Base-by-base conservation (phyloP, 2,797 vertebrate genomes). In the Amblyraja radiata region DNA sequence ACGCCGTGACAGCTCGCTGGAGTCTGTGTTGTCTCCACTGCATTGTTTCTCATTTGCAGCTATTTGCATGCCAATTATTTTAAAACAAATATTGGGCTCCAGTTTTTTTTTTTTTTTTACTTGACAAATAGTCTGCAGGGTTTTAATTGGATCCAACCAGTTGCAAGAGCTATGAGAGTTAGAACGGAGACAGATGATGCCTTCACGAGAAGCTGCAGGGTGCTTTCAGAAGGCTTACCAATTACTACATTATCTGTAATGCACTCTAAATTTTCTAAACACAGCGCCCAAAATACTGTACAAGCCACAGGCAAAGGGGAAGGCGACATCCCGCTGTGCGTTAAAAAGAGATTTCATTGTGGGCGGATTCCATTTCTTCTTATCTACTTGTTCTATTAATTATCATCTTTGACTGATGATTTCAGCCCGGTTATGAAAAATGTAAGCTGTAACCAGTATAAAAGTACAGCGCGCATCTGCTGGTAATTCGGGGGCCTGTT, bases 141-240 rank as follows among this genome's bases (percentile, higher is more conserved):
- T 96, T 95, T 96, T 97, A 97, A 97, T 97, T 97, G 97, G 97
- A 95, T 95, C 95, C 95, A 96, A 96, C 95, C 94, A 91, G 94
- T 95, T 94, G 95, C 95, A 96, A 92, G 96, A 96, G 97, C 96
- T 96, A 96, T 96, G 95, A 95, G 96, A 94, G 95, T 96, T 95
- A 95, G 95, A 95, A 96, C 81, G 93, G 94, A 96, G 96, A 97
- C 96, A 96, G 97, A 97, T 97, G 96, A 96, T 96, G 86, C 95
- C 96, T 96, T 96, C 97, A 96, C 95, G 94, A 94, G 93, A 94
- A 93, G 96, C 93, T 96, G 95, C 96, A 96, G 97, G 96, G 95
- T 95, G 94, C 95, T 94, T 95, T 94, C 94, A 95, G 95, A 94
- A 94, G 93, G 95, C 94, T 96, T 96, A 95, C 96, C 96, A 95